These are phyloP conservation scores for Lasioglossum oenotherae DNA, from an alignment of 2,888 invertebrate genomes.

Conservation along the genomic window DNA sequence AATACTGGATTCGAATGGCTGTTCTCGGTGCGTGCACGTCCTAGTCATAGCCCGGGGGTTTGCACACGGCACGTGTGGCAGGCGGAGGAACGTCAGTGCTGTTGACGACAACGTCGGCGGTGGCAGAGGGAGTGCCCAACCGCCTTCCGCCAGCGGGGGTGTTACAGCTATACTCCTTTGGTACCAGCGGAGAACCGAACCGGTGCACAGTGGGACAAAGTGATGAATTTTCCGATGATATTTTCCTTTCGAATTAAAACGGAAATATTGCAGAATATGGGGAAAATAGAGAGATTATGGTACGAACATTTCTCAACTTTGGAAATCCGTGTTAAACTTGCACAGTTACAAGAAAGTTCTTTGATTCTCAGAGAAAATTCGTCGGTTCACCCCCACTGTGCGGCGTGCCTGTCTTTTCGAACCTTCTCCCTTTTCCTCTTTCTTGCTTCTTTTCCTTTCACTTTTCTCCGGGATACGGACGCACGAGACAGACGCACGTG, in stretches of 20 bases:
- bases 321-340: too few species aligned
- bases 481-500: background rate
- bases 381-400: background rate
- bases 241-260: too few species aligned
- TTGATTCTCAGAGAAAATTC: too few species aligned
- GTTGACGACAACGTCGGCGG: conserved; percentile 70
- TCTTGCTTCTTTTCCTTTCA: background rate
- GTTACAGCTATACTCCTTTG: conserved; percentile 55
- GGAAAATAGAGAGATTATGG: too few species aligned
- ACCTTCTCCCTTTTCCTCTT: background rate
- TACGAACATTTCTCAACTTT: too few species aligned
- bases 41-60: conserved; percentile 83
- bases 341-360: too few species aligned
- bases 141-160: conserved; percentile 62
- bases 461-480: background rate
- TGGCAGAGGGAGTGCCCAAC: conserved; percentile 64
- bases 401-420: background rate
- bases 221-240: too few species aligned
- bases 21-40: conserved; percentile 81
- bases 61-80: conserved; percentile 84
- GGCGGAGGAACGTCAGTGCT: conserved; percentile 77
- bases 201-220: background rate
- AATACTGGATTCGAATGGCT: conserved; percentile 85
- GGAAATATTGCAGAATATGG: too few species aligned
- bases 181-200: background rate